phyloP scores from a whole-genome alignment of 1,140 invertebrate genomes.

The Macrocentrus cingulum region DNA sequence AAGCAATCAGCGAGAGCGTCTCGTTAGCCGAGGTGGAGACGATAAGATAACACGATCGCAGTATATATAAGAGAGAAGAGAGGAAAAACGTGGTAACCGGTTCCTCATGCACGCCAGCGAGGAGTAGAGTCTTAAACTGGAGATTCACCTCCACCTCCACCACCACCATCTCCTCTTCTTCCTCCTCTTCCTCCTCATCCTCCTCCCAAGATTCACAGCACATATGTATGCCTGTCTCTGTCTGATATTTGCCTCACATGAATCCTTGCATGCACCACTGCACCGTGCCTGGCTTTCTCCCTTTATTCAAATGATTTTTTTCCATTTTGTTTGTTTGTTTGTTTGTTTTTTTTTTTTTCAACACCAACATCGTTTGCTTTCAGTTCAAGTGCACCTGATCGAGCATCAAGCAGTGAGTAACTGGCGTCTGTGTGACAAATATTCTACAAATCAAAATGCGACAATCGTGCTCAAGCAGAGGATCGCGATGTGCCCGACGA shows the following conservation, averaged over 20 bases:
- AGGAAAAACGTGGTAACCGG: conserved; percentile 26
- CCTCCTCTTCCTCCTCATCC: not conserved
- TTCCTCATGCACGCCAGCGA: conserved; percentile 11
- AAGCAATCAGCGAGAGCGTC: not conserved
- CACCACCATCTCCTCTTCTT: not conserved
- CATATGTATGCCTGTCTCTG: not conserved
- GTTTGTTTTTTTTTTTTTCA: conserved; percentile 10
- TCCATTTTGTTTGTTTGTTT: too few species aligned
- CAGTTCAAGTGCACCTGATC: conserved; percentile 7
- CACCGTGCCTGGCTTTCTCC: conserved; percentile 9
- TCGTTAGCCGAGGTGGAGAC: conserved; percentile 7
- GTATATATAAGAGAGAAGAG: not conserved
- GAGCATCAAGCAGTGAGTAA: not conserved
- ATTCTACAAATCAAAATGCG: too few species aligned
- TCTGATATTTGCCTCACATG: not conserved
- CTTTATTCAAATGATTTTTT: conserved; percentile 12
- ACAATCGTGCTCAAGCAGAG: conserved; percentile 43
- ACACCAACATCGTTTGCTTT: conserved; percentile 8
- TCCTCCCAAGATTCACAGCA: too few species aligned
- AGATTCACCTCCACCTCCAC: conserved; percentile 16
- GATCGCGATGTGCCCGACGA: conserved; percentile 57
- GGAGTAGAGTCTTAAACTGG: conserved; percentile 19
- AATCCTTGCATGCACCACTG: conserved; percentile 11
- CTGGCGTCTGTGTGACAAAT: too few species aligned
- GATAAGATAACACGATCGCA: too few species aligned